phyloP scores from a whole-genome alignment of 2,113 vertebrate species.

The Diadophis punctatus region DNA sequence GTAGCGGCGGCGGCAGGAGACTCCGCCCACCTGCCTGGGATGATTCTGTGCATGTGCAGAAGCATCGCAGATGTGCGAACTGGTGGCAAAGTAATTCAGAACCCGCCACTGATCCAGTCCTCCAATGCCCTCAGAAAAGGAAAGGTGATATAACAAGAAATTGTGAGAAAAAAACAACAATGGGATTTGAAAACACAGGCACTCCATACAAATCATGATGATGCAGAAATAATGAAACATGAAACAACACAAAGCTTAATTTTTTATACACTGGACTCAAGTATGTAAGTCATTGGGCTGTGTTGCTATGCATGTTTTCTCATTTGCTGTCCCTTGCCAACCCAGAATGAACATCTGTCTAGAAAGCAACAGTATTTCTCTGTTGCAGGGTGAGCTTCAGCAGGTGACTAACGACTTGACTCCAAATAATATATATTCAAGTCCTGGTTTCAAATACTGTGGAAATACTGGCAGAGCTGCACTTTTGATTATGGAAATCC shows the following conservation, averaged over 20 bases:
- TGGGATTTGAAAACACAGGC: not conserved
- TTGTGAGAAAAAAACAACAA: not conserved
- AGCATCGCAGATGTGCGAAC: too few relatives aligned
- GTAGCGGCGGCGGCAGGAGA: too few relatives aligned
- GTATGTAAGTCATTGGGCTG: not conserved
- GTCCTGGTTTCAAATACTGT: not conserved
- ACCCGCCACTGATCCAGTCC: not conserved
- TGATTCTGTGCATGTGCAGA: too few relatives aligned
- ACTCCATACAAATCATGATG: not conserved
- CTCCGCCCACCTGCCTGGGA: too few relatives aligned
- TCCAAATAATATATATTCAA: not conserved
- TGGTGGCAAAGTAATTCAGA: too few relatives aligned
- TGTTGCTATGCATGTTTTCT: not conserved
- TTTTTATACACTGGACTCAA: not conserved
- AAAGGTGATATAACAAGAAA: not conserved
- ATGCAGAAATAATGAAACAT: not conserved
- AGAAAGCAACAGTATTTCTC: not conserved
- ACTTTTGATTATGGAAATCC: not conserved
- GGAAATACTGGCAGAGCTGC: not conserved
- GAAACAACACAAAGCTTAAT: not conserved
- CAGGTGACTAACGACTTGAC: not conserved
- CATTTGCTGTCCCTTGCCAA: not conserved
- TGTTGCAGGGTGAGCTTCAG: not conserved
- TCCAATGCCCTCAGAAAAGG: not conserved
- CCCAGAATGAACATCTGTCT: not conserved